Conservation (phyloP, 2,113 vertebrate genomes). For the Colius striatus region DNA sequence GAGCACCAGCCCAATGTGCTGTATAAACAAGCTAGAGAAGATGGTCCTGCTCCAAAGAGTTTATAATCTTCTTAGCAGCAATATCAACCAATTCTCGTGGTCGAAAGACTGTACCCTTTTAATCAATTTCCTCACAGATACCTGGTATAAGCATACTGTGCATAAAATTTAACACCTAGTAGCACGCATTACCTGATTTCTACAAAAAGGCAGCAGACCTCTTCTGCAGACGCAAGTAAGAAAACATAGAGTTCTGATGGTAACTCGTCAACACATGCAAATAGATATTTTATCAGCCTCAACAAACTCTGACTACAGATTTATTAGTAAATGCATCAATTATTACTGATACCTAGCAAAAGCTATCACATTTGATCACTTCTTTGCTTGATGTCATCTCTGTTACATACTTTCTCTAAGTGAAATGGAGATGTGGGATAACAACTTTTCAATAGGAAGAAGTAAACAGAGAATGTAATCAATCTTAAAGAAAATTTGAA, state of each 20-base stretch:
- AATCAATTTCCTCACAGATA: not conserved
- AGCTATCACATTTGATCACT: not conserved
- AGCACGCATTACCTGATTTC: not conserved
- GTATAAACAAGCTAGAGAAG: not conserved
- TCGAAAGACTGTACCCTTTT: not conserved
- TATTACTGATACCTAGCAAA: not conserved
- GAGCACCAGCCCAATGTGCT: not conserved
- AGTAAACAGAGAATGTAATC: slow-evolving; percentile 27
- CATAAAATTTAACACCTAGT: not conserved
- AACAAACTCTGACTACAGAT: not conserved
- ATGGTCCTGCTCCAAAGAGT: not conserved
- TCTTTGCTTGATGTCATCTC: not conserved
- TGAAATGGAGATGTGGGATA: not conserved
- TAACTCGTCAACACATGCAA: not conserved
- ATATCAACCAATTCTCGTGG: not conserved
- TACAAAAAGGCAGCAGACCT: not conserved
- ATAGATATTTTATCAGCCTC: not conserved
- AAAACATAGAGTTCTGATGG: not conserved
- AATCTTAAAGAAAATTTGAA: slow-evolving; percentile 27
- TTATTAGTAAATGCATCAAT: not conserved
- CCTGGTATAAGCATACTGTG: not conserved
- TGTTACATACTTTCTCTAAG: not conserved
- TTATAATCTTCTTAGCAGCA: not conserved
- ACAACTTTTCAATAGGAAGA: not conserved
- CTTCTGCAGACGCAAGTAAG: not conserved